A percentile compares a stretch with the other conserved stretches of the same genome.
Conservation (phyloP, 2,888 invertebrate species). For the Leptinotarsa haldemani region DNA sequence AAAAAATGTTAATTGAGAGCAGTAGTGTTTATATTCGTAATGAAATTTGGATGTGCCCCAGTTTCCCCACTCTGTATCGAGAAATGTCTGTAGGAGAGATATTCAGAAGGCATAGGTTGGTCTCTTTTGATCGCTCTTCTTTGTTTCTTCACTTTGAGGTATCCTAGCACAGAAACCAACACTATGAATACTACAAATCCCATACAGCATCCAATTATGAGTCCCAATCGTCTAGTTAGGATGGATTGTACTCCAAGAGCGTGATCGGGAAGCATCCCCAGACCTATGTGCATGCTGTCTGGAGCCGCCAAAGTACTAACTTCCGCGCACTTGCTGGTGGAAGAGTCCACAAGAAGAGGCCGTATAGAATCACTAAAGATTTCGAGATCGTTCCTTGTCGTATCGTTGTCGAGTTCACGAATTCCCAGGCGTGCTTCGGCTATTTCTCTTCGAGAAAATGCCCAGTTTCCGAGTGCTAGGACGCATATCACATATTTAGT, state of each 20-base stretch:
- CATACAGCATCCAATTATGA: slow-evolving; percentile 88
- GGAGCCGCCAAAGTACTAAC: slow-evolving; percentile 81
- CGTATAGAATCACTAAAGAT: slow-evolving; percentile 70
- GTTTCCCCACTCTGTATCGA: slow-evolving; percentile 76
- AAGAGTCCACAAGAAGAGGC: slow-evolving; percentile 75
- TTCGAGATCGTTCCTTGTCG: slow-evolving; percentile 60
- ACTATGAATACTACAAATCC: slow-evolving; percentile 88
- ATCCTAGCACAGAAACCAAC: slow-evolving; percentile 85
- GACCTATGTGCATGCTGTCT: slow-evolving; percentile 72
- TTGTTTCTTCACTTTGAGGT: slow-evolving; percentile 87
- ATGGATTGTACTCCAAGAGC: slow-evolving; percentile 75
- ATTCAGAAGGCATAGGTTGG: slow-evolving; percentile 79
- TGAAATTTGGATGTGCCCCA: slow-evolving; percentile 65
- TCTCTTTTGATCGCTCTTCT: slow-evolving; percentile 80
- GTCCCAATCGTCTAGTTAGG: slow-evolving; percentile 82
- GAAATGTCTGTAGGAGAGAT: slow-evolving; percentile 82
- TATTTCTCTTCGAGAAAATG: slow-evolving; percentile 59
- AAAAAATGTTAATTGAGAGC: slow-evolving; percentile 53
- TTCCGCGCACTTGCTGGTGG: slow-evolving; percentile 81
- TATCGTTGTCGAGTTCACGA: slow-evolving; percentile 69
- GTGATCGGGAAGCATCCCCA: slow-evolving; percentile 63
- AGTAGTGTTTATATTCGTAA: slow-evolving; percentile 64
- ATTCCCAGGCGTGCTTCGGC: slow-evolving; percentile 43
- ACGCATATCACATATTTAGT: slow-evolving; percentile 89
- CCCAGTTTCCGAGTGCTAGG: slow-evolving; percentile 84